These are phyloP conservation scores for Pachypsylla venusta DNA, from an alignment of 1,140 invertebrate species.

Conservation along the genomic window DNA sequence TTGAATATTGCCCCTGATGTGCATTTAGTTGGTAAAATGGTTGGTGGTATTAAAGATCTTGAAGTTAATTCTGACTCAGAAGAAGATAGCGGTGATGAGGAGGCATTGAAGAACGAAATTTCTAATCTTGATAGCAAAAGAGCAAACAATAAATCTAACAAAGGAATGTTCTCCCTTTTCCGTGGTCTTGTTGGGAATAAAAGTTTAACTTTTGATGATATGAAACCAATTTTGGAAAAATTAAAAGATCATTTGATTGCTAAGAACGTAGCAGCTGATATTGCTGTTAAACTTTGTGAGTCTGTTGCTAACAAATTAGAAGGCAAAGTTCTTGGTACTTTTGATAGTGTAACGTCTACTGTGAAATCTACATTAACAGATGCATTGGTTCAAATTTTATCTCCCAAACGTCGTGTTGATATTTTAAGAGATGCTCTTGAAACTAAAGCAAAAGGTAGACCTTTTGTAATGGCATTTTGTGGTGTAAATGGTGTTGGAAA, in stretches of 20 bases:
- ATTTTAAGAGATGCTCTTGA: constrained; percentile 92
- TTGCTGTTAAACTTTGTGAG: constrained; percentile 85
- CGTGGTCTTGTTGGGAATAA: constrained; percentile 74
- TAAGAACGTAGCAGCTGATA: constrained; percentile 97
- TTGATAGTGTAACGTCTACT: constrained; percentile 72
- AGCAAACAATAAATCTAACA: constrained; percentile 27
- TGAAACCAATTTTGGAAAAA: constrained; percentile 82
- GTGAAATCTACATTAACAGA: constrained; percentile 69
- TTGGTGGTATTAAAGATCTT: constrained; percentile 50
- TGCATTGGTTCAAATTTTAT: constrained; percentile 78
- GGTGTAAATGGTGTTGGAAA: constrained; percentile 99
- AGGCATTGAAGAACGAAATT: constrained; percentile 26
- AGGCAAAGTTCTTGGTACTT: constrained; percentile 87
- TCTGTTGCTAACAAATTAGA: constrained; percentile 85
- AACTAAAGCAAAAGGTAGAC: constrained; percentile 59
- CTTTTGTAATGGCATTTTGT: constrained; percentile 95
- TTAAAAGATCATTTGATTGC: constrained; percentile 90
- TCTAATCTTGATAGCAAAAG: constrained; percentile 31
- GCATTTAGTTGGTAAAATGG: constrained; percentile 67
- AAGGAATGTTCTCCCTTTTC: constrained; percentile 26
- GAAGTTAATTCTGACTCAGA: constrained; percentile 40
- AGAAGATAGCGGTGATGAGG: constrained; percentile 31
- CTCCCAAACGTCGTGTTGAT: constrained; percentile 87
- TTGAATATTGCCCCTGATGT: background rate
- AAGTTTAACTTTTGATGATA: constrained; percentile 46